Evolutionary conservation across 2,888 invertebrate species (phyloP).

Genomic region (Plagiodera versicolora): DNA sequence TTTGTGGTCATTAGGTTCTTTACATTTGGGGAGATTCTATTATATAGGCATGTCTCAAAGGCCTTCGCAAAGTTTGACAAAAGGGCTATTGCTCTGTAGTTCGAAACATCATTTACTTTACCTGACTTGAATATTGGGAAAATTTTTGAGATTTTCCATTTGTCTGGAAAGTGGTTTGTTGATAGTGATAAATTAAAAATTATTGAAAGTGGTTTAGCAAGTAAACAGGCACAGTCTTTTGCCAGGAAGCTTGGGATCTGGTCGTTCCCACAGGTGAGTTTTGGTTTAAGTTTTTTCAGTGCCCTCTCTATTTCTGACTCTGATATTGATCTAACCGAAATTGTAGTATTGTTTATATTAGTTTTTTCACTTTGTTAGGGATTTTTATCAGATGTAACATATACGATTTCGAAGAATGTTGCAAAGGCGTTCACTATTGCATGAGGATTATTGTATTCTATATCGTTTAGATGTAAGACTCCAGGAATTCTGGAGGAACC

Average conservation of each 20-base stretch:
- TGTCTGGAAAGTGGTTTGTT: background rate
- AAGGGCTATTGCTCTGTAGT: background rate
- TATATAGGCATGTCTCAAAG: background rate
- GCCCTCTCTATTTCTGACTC: background rate
- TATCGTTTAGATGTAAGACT: background rate
- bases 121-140: background rate
- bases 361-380: no score
- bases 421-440: background rate
- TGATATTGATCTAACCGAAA: background rate
- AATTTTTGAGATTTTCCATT: background rate
- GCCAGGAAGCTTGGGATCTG: background rate
- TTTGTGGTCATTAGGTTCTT: background rate
- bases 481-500: background rate
- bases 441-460: background rate
- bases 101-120: background rate
- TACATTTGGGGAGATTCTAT: background rate
- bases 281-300: background rate
- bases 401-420: background rate
- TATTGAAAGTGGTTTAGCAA: background rate
- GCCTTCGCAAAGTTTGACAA: background rate
- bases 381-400: background rate
- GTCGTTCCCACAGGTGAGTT: background rate
- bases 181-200: background rate
- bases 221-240: background rate
- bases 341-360: no score